Conservation (phyloP, 92 coral and sea anemone genomes). For the Porites divaricata region DNA sequence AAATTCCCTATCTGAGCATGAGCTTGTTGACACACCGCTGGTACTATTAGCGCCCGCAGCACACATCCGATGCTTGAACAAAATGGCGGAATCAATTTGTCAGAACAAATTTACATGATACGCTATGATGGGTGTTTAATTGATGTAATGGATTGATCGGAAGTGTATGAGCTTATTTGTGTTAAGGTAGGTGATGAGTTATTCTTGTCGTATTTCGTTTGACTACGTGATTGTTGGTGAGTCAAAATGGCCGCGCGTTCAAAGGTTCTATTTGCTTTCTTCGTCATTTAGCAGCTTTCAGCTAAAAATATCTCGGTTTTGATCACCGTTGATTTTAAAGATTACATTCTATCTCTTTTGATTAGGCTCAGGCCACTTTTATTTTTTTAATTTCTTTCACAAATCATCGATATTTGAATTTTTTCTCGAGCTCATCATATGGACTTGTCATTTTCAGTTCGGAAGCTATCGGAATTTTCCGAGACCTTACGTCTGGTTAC, state of each 20-base stretch:
- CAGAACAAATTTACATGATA: conserved; percentile 41
- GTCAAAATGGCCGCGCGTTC: conserved; percentile 67
- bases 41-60: conserved; percentile 20
- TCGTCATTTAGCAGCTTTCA: not conserved
- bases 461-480: conserved; percentile 70
- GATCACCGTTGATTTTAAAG: not conserved
- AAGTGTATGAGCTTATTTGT: conserved; percentile 24
- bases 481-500: conserved; percentile 68
- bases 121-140: conserved; percentile 21
- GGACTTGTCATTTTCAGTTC: conserved; percentile 83
- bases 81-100: conserved; percentile 58
- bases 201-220: not conserved
- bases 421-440: not conserved
- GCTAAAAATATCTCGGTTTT: not conserved
- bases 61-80: conserved; percentile 37
- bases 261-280: conserved; percentile 8
- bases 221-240: not conserved
- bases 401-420: conserved; percentile 19
- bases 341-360: not conserved
- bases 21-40: conserved; percentile 23
- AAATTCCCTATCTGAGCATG: conserved; percentile 74
- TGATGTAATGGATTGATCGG: conserved; percentile 42
- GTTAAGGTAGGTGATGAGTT: conserved; percentile 18
- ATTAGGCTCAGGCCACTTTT: not conserved
- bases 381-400: not conserved